Percentiles rank a stretch among this genome's conserved stretches.
These are phyloP conservation scores for Iselma pallidipennis DNA, from an alignment of 2,888 invertebrate genomes.

Conservation along the genomic window DNA sequence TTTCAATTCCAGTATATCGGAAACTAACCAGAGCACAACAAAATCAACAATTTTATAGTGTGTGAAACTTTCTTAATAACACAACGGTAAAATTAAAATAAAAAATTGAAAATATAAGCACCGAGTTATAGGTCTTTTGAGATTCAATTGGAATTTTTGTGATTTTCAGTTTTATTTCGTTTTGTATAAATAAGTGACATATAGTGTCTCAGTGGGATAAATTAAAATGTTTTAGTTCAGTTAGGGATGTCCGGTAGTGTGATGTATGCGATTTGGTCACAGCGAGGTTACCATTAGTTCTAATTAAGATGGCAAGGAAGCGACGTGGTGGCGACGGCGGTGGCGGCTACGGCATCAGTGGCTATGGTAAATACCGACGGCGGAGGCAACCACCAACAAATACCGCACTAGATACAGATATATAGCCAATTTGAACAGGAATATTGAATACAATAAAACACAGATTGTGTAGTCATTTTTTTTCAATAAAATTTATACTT, in stretches of 20 bases:
- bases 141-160: not conserved
- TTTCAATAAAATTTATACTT: too few species aligned
- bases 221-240: not conserved
- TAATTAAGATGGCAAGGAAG: slow-evolving; percentile 51
- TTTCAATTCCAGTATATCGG: slow-evolving; percentile 49
- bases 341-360: not conserved
- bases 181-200: too few species aligned
- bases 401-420: not conserved
- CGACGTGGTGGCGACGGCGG: slow-evolving; percentile 28
- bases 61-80: slow-evolving; percentile 46
- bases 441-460: not conserved
- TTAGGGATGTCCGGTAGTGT: slow-evolving; percentile 37
- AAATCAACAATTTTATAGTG: slow-evolving; percentile 49
- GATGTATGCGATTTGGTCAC: slow-evolving; percentile 50
- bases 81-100: slow-evolving; percentile 10
- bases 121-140: not conserved
- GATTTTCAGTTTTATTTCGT: not conserved
- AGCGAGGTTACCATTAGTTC: slow-evolving; percentile 50
- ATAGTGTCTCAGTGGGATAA: not conserved
- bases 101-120: not conserved
- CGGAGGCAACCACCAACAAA: slow-evolving; percentile 18
- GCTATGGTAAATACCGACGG: slow-evolving; percentile 1
- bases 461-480: too few species aligned
- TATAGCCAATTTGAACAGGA: not conserved
- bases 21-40: slow-evolving; percentile 44